Conservation (phyloP, 2,888 invertebrate genomes). For the Brenthis ino region DNA sequence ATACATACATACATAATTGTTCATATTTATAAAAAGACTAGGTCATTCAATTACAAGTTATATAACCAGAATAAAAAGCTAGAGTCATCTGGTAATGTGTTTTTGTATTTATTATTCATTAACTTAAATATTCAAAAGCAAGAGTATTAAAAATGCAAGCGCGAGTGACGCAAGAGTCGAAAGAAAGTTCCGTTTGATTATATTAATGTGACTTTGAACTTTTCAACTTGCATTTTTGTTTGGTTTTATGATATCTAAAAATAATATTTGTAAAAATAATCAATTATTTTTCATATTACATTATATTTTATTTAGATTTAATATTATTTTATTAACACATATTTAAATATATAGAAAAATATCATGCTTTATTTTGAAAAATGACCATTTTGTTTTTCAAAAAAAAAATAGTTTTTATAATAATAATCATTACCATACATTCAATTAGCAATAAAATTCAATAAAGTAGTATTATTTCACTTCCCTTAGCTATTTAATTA, state of each 20-base stretch:
- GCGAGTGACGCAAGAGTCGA: constrained; percentile 31
- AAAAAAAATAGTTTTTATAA: too few species aligned
- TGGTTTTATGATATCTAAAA: background rate
- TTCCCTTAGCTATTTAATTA: constrained; percentile 28
- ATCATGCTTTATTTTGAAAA: too few species aligned
- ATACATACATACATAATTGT: too few species aligned
- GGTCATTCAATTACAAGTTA: constrained; percentile 12
- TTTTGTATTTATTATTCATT: constrained; percentile 27
- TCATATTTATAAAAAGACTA: background rate
- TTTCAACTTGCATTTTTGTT: constrained; percentile 5
- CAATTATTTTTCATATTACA: too few species aligned
- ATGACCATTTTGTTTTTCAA: too few species aligned
- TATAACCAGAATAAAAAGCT: constrained; percentile 15
- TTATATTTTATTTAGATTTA: too few species aligned
- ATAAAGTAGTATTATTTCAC: constrained; percentile 10
- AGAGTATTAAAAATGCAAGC: constrained; percentile 30
- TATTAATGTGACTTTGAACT: constrained; percentile 29
- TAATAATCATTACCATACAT: background rate
- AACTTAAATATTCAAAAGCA: constrained; percentile 32
- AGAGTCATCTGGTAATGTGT: constrained; percentile 13
- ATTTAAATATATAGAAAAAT: too few species aligned
- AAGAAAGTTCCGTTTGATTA: constrained; percentile 35
- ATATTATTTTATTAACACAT: too few species aligned
- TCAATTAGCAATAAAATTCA: background rate
- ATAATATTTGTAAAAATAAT: too few species aligned